Base-by-base conservation (phyloP, 2,797 vertebrate genomes). In the Parauchenoglanis ngamensis region DNA sequence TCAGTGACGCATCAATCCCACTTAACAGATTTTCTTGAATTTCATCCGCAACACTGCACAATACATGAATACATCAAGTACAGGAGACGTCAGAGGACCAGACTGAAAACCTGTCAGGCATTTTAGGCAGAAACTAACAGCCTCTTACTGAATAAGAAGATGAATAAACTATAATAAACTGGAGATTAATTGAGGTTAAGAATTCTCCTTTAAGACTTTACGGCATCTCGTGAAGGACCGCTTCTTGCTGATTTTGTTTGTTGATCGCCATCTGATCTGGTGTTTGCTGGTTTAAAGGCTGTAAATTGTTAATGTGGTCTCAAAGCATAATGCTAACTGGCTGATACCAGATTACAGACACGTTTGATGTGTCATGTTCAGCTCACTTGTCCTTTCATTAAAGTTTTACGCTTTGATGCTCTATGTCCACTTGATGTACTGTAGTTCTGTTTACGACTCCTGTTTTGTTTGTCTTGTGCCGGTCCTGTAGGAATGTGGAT, bases 331-430 rank as follows among this genome's bases (percentile, higher is more conserved):
- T 44, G 35, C 40, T 61, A 72, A 77, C n/a, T 49, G 28, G 7
- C 80, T 77, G 72, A 84, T 83, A 46, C 40, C 61, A 44, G 72
- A 61, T 31, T 21, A 56, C 80, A 61, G 13, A 59, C 31, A 70
- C 46, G 86, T 84, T 46, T 23, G 40, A 80, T 79, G 67, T 67
- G 65, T 46, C 76, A 1, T 54, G 49, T 78, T 84, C 23, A 81
- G 80, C 57, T 44, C 80, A 59, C 21, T 35, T 87, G n/a, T 79
- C 25, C 85, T 89, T 82, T 85, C 35, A 61, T 80, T 25, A 44
- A 4, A 40, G 56, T 25, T 23, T 57, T 57, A 25, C 28, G 31
- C 46, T 52, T 31, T 10, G 52, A 31, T 12, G 3, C 52, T 31
- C 11, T 28, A 28, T 23, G 72, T 76, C 54, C 5, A 76, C 25